phyloP scores from a whole-genome alignment of 2,888 invertebrate species.

The Drosophila leonis region DNA sequence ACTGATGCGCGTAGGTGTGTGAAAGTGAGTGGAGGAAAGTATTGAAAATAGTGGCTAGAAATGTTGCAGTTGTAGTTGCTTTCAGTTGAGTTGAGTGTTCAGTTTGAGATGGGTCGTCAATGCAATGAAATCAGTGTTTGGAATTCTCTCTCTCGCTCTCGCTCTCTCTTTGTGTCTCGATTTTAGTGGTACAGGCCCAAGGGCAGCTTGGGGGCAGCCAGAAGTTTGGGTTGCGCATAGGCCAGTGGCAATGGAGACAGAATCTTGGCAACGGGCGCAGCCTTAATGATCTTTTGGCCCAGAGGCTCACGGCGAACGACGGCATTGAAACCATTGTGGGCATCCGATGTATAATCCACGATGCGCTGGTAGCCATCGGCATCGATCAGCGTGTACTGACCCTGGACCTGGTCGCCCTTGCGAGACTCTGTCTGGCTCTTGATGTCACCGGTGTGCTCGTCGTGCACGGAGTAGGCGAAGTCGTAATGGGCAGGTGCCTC shows the following conservation, averaged over 20 bases:
- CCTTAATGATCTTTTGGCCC: slow-evolving; percentile 83
- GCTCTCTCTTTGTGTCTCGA: neutral
- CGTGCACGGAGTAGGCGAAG: slow-evolving; percentile 86
- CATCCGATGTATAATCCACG: slow-evolving; percentile 87
- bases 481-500: slow-evolving; percentile 86
- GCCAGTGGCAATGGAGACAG: slow-evolving; percentile 76
- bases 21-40: slow-evolving; percentile 31
- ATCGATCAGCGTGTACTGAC: slow-evolving; percentile 86
- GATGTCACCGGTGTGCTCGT: slow-evolving; percentile 86
- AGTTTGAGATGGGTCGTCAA: slow-evolving; percentile 62
- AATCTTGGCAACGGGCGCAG: slow-evolving; percentile 83
- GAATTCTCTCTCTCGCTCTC: slow-evolving; percentile 51
- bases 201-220: slow-evolving; percentile 65
- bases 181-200: slow-evolving; percentile 60
- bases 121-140: slow-evolving; percentile 73
- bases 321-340: slow-evolving; percentile 87
- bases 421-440: slow-evolving; percentile 87
- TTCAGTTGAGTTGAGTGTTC: slow-evolving; percentile 42
- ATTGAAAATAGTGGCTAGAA: slow-evolving; percentile 19
- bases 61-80: slow-evolving; percentile 29
- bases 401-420: slow-evolving; percentile 86
- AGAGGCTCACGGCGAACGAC: slow-evolving; percentile 86
- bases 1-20: slow-evolving; percentile 33
- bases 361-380: slow-evolving; percentile 86
- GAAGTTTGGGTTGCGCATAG: slow-evolving; percentile 72